phyloP scores from a whole-genome alignment of 2,113 vertebrate genomes.

The Brachypodius melanocephalos region DNA sequence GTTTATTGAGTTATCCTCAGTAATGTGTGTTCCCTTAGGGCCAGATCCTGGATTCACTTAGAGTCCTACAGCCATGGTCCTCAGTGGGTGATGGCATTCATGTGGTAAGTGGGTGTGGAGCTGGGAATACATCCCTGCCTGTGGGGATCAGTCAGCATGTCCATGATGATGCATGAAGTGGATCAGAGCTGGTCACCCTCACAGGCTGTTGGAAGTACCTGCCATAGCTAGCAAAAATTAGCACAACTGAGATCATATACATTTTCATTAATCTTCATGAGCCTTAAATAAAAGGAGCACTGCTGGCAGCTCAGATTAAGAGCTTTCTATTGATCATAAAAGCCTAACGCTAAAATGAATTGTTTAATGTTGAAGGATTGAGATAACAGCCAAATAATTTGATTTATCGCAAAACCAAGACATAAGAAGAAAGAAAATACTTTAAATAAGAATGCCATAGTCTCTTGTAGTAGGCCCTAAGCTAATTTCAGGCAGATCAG shows the following conservation, averaged over 20 bases:
- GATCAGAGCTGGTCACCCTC: background rate
- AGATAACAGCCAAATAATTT: constrained; percentile 58
- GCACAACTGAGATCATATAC: constrained; percentile 24
- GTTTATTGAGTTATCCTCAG: background rate
- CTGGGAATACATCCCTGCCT: background rate
- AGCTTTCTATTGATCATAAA: constrained; percentile 56
- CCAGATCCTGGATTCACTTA: background rate
- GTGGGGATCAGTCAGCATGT: background rate
- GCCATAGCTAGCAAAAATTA: constrained; percentile 23
- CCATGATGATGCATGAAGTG: background rate
- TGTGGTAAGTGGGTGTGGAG: background rate
- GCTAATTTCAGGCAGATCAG: background rate
- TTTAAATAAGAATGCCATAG: background rate
- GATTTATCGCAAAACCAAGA: constrained; percentile 16
- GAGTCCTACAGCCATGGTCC: background rate
- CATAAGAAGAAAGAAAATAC: constrained; percentile 32
- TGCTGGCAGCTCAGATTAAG: constrained; percentile 58
- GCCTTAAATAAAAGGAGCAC: constrained; percentile 42
- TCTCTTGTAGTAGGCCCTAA: background rate
- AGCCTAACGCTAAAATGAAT: constrained; percentile 1
- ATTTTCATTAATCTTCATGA: constrained; percentile 18
- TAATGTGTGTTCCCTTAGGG: background rate
- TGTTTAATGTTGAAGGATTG: constrained; percentile 44
- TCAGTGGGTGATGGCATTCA: background rate
- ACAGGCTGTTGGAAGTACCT: background rate